Percentiles rank a stretch among this genome's conserved stretches.
Conservation (phyloP, 1,140 invertebrate species). For the Parapsyche elsis region DNA sequence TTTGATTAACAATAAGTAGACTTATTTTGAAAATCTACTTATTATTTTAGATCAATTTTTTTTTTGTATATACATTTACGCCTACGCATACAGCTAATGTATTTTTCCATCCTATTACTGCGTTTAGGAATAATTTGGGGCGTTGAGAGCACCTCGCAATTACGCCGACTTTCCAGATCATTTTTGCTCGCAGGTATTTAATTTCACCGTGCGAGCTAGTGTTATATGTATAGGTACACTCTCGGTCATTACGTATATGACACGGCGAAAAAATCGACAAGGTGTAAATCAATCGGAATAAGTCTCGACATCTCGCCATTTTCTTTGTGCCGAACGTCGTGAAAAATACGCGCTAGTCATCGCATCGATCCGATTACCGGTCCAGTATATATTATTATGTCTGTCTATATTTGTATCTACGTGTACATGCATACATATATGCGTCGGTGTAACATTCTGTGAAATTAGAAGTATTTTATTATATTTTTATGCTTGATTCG, state of each 20-base stretch:
- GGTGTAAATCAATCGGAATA: neutral
- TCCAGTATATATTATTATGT: neutral
- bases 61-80: too few relatives aligned
- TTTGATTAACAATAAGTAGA: too few relatives aligned
- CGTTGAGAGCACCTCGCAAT: conserved; percentile 17
- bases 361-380: conserved; percentile 1
- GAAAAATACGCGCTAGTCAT: conserved; percentile 10
- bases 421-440: too few relatives aligned
- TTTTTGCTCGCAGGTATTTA: neutral
- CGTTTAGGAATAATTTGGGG: neutral
- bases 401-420: too few relatives aligned
- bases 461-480: conserved; percentile 9
- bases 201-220: conserved; percentile 30
- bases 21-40: too few relatives aligned
- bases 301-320: conserved; percentile 4
- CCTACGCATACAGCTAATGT: neutral
- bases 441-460: neutral
- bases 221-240: too few relatives aligned
- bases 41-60: too few relatives aligned
- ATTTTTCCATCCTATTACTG: neutral
- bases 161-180: conserved; percentile 37
- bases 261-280: conserved; percentile 11
- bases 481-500: neutral
- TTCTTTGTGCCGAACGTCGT: conserved; percentile 6
- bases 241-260: conserved; percentile 24